Evolutionary conservation across 2,797 vertebrate species (phyloP), one percentile per base, ranked within the genome.

Genomic region (Poecilia wingei): DNA sequence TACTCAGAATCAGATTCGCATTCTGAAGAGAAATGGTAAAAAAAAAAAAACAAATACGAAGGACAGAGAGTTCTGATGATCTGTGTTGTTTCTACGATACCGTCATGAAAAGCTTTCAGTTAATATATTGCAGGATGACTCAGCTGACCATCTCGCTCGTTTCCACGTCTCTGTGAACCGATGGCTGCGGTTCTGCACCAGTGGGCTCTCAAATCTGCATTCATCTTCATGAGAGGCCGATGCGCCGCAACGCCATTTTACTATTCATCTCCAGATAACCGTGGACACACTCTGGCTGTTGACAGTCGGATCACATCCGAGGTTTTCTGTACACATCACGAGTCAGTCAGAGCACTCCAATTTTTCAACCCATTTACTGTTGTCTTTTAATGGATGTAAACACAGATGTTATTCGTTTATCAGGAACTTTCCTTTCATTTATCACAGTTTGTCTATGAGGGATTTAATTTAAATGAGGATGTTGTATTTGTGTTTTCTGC

Each of bases 201-300:
- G 25, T 77, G 76, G 71, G n/a, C 47, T 57, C 76, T 45, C n/a
- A 57, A 77, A 71, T 77, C 41, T 71, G 76, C 49, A 33, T 70
- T 46, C 39, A 71, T 71, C 66, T 77, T 59, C 70, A 77, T 45
- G 76, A 77, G 51, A 69, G 51, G 49, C 70, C 33, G 41, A 76
- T 2, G 25, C 6, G 45, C 51, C 31, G 41, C 20, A 25, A 13
- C n/a, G 22, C n/a, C 18, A 1, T 53, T 77, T 33, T 70, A 55
- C 28, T 55, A 70, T 43, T 69, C 28, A 25, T 77, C n/a, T 77
- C 66, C n/a, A 47, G n/a, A 69, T 43, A 70, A 55, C 28, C 68
- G 66, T 57, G 49, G 66, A 77, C 61, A 76, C 61, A 49, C 61
- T n/a, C 45, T 76, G 59, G 45, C 36, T 36, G 28, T 64, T 68